These are phyloP conservation scores for Trachelus tabidus DNA, from an alignment of 2,888 invertebrate species.

Conservation along the genomic window DNA sequence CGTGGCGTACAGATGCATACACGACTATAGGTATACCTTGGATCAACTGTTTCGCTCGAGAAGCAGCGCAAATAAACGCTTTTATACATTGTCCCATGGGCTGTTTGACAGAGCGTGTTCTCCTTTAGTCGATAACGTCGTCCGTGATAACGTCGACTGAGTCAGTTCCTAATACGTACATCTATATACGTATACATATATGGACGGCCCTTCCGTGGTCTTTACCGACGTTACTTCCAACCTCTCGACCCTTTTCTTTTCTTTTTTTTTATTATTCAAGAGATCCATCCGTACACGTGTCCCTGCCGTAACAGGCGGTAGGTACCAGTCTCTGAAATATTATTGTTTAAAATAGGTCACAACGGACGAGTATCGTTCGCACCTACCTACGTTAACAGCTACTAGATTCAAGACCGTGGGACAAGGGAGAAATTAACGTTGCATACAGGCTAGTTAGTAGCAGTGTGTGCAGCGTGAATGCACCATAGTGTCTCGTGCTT, in stretches of 20 bases:
- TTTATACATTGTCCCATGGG: neutral
- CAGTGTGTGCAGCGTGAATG: neutral
- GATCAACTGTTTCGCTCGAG: neutral
- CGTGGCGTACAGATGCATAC: neutral
- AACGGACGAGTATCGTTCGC: neutral
- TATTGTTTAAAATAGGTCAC: constrained; percentile 3
- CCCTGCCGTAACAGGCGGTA: neutral
- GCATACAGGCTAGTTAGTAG: neutral
- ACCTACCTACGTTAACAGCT: neutral
- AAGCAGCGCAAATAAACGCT: neutral
- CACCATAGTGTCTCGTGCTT: neutral
- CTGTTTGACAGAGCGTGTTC: neutral
- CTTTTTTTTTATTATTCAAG: constrained; percentile 7
- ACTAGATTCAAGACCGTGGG: neutral
- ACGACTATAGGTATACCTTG: neutral
- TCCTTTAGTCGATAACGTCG: neutral
- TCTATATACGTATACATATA: constrained; percentile 8
- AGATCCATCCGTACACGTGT: constrained; percentile 1
- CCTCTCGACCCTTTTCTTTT: constrained; percentile 5
- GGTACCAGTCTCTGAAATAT: neutral
- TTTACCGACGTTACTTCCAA: constrained; percentile 8
- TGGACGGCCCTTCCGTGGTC: constrained; percentile 8
- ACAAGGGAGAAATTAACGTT: constrained; percentile 19
- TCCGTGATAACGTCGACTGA: neutral
- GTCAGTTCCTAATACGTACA: neutral